These are phyloP conservation scores for Limnephilus marmoratus DNA, from an alignment of 2,888 invertebrate species.

Conservation along the genomic window DNA sequence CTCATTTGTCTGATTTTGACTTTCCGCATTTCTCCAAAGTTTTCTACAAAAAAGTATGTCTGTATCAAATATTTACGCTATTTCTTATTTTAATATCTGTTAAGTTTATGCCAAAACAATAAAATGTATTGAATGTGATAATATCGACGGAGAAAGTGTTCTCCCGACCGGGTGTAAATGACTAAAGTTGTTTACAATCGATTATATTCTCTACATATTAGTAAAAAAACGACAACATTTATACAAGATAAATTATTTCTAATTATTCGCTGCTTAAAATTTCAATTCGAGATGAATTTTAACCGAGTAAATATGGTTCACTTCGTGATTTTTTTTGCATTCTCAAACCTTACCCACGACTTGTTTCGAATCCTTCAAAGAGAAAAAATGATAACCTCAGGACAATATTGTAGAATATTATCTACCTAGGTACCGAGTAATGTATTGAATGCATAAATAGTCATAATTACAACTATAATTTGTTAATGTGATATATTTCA, in stretches of 20 bases:
- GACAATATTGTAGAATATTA: neutral
- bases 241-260: neutral
- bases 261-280: neutral
- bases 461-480: neutral
- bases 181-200: constrained; percentile 61
- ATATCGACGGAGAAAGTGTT: constrained; percentile 39
- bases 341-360: neutral
- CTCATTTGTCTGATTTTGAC: constrained; percentile 55
- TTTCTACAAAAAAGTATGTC: constrained; percentile 27
- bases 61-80: constrained; percentile 3
- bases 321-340: neutral
- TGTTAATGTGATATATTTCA: neutral
- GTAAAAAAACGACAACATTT: constrained; percentile 6
- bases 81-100: constrained; percentile 23
- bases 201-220: constrained; percentile 46
- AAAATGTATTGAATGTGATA: neutral
- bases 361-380: neutral
- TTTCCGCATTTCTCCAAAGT: constrained; percentile 33
- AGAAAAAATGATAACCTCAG: neutral
- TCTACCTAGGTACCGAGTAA: neutral
- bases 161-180: constrained; percentile 52
- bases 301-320: neutral
- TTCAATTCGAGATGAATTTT: neutral
- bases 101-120: constrained; percentile 1
- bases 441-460: neutral